phyloP scores from a whole-genome alignment of 2,888 invertebrate genomes.

The Adelognathus sp. region DNA sequence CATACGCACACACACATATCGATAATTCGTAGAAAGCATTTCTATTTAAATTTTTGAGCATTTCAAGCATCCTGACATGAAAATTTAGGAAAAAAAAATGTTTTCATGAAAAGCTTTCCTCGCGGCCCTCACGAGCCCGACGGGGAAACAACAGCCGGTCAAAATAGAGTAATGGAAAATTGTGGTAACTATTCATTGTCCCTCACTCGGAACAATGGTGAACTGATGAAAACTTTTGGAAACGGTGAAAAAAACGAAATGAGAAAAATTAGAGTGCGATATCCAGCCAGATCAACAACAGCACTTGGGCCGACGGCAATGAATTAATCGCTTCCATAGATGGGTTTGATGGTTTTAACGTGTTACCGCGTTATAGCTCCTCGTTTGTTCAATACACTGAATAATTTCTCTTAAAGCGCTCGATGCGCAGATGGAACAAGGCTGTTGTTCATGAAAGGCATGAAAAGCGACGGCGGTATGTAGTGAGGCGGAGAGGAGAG shows the following conservation, averaged over 20 bases:
- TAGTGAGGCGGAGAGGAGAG: no score
- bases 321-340: constrained; percentile 66
- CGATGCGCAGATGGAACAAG: not conserved
- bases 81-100: no score
- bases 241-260: constrained; percentile 66
- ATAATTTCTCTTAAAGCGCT: constrained; percentile 6
- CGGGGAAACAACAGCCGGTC: no score
- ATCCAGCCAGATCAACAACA: constrained; percentile 72
- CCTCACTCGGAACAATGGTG: not conserved
- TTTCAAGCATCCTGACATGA: no score
- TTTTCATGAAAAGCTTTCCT: no score
- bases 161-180: no score
- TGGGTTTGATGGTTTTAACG: constrained; percentile 71
- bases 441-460: not conserved
- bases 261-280: no score
- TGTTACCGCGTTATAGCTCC: constrained; percentile 61
- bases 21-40: no score
- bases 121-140: no score
- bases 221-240: constrained; percentile 25
- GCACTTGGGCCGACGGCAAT: constrained; percentile 71
- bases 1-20: no score
- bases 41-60: no score
- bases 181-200: no score
- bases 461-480: not conserved
- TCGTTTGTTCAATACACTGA: constrained; percentile 24